A percentile compares a stretch with the other conserved stretches of the same genome.
Conservation (phyloP, 2,797 vertebrate species). For the Channallabes apus region DNA sequence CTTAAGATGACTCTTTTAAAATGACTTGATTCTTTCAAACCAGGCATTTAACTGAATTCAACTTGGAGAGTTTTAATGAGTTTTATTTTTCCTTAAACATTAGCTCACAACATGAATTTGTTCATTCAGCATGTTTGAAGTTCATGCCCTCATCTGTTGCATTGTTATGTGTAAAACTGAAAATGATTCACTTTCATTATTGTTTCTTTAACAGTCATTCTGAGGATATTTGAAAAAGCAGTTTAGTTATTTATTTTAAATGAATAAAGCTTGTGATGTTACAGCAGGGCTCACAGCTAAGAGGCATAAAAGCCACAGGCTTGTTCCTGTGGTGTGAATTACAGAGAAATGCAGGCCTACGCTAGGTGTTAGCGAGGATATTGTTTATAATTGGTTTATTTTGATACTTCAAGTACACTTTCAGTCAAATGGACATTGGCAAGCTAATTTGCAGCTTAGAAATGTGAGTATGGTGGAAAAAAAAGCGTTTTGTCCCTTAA, state of each 20-base stretch:
- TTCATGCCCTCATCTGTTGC: conserved; percentile 16
- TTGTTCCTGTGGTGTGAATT: not conserved
- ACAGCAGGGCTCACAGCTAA: too few relatives aligned
- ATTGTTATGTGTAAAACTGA: not conserved
- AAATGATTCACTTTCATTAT: not conserved
- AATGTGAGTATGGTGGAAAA: not conserved
- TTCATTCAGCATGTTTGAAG: not conserved
- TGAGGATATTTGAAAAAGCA: not conserved
- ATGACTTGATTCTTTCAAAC: not conserved
- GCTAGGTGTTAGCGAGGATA: not conserved
- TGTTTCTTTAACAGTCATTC: not conserved
- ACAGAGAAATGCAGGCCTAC: not conserved
- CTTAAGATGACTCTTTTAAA: not conserved
- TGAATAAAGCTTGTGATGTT: not conserved
- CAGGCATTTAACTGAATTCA: not conserved
- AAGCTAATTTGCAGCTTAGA: conserved; percentile 7
- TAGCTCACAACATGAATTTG: not conserved
- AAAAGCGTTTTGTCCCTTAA: not conserved
- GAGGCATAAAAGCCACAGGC: not conserved
- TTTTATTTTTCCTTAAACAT: not conserved
- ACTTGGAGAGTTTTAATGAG: not conserved
- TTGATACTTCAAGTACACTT: conserved; percentile 1
- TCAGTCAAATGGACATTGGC: not conserved
- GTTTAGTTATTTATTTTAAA: not conserved
- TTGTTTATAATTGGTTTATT: conserved; percentile 16